Conservation (phyloP, 1,140 invertebrate genomes). For the Schlechtendalia chinensis region DNA sequence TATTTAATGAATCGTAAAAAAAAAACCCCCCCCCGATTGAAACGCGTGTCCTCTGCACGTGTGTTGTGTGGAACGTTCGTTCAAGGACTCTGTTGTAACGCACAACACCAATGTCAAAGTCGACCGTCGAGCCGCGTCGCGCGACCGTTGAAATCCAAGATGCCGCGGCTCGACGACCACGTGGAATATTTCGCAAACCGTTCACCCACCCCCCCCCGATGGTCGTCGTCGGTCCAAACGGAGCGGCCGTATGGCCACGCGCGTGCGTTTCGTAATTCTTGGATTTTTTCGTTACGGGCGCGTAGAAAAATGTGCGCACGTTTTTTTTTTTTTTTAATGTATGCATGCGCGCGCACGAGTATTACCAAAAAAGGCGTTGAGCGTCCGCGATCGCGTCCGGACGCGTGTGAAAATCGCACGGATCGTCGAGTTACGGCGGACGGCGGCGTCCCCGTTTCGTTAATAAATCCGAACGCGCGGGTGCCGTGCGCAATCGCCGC, state of each 20-base stretch:
- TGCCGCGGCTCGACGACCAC: background rate
- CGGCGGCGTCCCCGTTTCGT: too few relatives aligned
- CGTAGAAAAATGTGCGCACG: background rate
- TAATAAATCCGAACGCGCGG: too few relatives aligned
- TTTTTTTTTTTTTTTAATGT: too few relatives aligned
- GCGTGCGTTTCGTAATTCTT: background rate
- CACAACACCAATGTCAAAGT: background rate
- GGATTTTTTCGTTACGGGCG: background rate
- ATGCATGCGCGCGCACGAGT: too few relatives aligned
- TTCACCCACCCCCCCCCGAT: too few relatives aligned
- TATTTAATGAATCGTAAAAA: slow-evolving; percentile 13
- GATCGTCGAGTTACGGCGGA: slow-evolving; percentile 6
- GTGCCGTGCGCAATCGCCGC: too few relatives aligned
- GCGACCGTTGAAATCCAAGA: slow-evolving; percentile 4
- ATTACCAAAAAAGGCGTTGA: background rate
- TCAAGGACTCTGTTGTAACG: background rate
- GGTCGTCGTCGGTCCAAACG: background rate
- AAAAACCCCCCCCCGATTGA: background rate
- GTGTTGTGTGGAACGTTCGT: background rate
- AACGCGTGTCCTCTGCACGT: background rate
- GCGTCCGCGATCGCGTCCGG: background rate
- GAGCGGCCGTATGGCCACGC: too few relatives aligned
- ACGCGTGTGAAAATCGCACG: too few relatives aligned
- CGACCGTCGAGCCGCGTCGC: background rate
- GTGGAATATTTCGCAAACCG: background rate